phyloP scores from a whole-genome alignment of 2,888 invertebrate genomes.

The Neoscelio sp. region DNA sequence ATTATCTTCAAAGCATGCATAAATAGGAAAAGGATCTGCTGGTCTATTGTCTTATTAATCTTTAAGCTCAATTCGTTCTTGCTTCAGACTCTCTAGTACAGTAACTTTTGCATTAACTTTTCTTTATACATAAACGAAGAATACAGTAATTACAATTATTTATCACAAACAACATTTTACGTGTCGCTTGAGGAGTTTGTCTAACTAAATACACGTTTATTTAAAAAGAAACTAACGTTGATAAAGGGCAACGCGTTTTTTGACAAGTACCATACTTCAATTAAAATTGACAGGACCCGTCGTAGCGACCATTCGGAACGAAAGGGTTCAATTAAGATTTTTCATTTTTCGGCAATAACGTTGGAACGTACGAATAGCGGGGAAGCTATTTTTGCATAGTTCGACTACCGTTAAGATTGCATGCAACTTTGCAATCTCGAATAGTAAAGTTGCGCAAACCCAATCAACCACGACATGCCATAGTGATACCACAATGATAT shows the following conservation, averaged over 20 bases:
- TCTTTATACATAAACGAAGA: too few relatives aligned
- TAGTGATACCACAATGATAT: conserved; percentile 63
- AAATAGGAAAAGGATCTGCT: too few relatives aligned
- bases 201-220: conserved; percentile 4
- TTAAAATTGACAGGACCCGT: not conserved
- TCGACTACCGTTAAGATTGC: conserved; percentile 42
- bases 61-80: too few relatives aligned
- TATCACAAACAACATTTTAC: not conserved
- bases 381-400: conserved; percentile 23
- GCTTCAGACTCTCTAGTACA: too few relatives aligned
- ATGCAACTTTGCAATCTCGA: conserved; percentile 61
- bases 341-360: not conserved
- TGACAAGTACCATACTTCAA: not conserved
- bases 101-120: too few relatives aligned
- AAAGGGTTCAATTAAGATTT: not conserved
- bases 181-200: not conserved
- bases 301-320: not conserved
- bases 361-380: not conserved
- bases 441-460: conserved; percentile 60
- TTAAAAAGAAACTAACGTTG: conserved; percentile 3
- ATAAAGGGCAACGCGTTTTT: conserved; percentile 1
- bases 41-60: too few relatives aligned
- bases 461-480: conserved; percentile 60
- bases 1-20: too few relatives aligned
- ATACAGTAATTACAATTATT: too few relatives aligned